Percentiles rank a stretch among this genome's conserved stretches.
phyloP scores from a whole-genome alignment of 1,140 invertebrate species.

The Drosophila parabipectinata region DNA sequence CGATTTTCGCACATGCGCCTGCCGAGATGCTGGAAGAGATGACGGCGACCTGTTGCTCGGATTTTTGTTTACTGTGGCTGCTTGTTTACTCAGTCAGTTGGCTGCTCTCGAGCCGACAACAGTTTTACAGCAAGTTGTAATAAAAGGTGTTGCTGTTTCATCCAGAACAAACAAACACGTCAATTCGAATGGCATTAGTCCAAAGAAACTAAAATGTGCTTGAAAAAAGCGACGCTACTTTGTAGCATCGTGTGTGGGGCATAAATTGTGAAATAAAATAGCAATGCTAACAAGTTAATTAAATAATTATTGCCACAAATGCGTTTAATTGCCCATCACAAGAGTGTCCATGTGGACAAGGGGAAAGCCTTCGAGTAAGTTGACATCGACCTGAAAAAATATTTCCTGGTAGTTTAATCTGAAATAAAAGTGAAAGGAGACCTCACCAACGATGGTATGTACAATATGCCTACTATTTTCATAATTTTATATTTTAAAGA shows the following conservation, averaged over 20 bases:
- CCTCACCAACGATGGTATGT: constrained; percentile 9
- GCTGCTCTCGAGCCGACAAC: constrained; percentile 51
- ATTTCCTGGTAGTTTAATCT: constrained; percentile 7
- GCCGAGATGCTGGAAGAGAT: constrained; percentile 48
- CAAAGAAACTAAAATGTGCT: not conserved
- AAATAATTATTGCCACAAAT: constrained; percentile 41
- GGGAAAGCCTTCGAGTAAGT: constrained; percentile 3
- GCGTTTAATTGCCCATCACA: constrained; percentile 39
- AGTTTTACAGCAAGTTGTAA: constrained; percentile 27
- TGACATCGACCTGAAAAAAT: constrained; percentile 23
- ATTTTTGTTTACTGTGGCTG: constrained; percentile 32
- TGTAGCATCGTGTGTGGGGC: constrained; percentile 35
- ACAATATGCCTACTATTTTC: no score
- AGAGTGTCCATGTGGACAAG: constrained; percentile 45
- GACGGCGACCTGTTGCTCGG: constrained; percentile 56
- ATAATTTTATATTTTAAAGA: no score
- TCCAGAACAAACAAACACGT: constrained; percentile 27
- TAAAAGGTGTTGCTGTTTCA: constrained; percentile 2
- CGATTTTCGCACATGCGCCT: constrained; percentile 58
- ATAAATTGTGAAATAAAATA: constrained; percentile 37
- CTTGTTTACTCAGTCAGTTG: constrained; percentile 59
- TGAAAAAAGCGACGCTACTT: constrained; percentile 8
- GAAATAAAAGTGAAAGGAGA: not conserved
- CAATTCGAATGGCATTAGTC: constrained; percentile 1
- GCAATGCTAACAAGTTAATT: constrained; percentile 36